Evolutionary conservation across 2,797 vertebrate genomes (phyloP).

Genomic region (Artibeus lituratus): DNA sequence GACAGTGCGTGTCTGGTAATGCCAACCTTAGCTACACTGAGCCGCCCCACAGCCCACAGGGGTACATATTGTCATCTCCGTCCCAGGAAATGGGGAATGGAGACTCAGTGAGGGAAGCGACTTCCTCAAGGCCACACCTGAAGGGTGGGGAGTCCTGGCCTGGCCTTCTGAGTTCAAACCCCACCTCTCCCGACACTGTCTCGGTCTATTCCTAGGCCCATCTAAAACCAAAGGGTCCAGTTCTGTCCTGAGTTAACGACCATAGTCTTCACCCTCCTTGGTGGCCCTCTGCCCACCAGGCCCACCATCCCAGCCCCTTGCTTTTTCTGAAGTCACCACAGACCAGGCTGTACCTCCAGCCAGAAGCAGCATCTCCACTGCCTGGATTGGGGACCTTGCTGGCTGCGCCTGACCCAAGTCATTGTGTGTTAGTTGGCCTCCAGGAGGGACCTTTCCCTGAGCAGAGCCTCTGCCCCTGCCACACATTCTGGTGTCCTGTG

Average conservation of each 20-base stretch:
- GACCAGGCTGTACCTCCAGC: neutral
- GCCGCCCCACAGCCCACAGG: neutral
- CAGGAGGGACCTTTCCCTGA: neutral
- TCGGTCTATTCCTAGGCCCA: neutral
- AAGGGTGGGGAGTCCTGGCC: constrained; percentile 52
- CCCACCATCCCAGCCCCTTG: neutral
- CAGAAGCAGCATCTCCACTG: neutral
- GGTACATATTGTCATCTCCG: neutral
- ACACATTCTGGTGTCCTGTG: neutral
- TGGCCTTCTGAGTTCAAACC: constrained; percentile 3
- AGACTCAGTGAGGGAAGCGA: constrained; percentile 20
- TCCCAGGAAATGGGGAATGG: neutral
- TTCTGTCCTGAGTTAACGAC: neutral
- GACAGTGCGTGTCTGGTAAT: neutral
- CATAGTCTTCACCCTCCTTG: neutral
- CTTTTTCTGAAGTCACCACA: neutral
- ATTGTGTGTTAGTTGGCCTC: too few species aligned
- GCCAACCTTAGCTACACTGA: too few species aligned
- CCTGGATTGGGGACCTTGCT: neutral
- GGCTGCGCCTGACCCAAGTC: neutral
- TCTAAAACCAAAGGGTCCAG: neutral
- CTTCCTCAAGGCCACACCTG: constrained; percentile 9
- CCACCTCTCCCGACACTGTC: neutral
- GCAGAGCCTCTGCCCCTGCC: neutral
- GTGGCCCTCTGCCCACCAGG: neutral